These are phyloP conservation scores for Loripinus fragilis DNA, from an alignment of 2,888 invertebrate genomes.

Conservation along the genomic window DNA sequence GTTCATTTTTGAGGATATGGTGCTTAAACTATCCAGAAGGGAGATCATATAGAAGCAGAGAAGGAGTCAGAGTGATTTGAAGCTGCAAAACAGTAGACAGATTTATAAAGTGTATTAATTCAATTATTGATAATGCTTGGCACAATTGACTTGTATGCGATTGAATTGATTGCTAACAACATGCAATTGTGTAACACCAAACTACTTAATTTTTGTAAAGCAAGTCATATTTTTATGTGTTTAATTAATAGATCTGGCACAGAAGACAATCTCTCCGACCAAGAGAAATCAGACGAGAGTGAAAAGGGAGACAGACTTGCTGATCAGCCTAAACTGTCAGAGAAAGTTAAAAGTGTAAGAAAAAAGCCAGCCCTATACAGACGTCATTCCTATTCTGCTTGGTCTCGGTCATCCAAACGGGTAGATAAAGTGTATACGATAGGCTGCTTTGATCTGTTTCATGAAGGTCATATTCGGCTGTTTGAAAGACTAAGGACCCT, in stretches of 20 bases:
- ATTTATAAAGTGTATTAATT: too few species aligned
- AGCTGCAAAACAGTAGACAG: too few species aligned
- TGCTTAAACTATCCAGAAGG: too few species aligned
- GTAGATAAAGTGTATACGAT: constrained; percentile 76
- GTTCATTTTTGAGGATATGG: too few species aligned
- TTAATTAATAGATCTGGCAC: constrained; percentile 6
- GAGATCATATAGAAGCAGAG: too few species aligned
- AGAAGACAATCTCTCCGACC: constrained; percentile 5
- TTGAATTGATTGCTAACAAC: too few species aligned
- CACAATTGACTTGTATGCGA: too few species aligned
- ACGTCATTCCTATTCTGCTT: constrained; percentile 43
- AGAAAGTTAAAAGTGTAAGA: not conserved
- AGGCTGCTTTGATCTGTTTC: constrained; percentile 80
- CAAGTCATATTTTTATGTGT: too few species aligned
- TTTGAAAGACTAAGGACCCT: constrained; percentile 69
- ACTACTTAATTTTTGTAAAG: too few species aligned
- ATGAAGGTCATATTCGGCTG: constrained; percentile 73
- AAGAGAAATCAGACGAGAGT: constrained; percentile 12
- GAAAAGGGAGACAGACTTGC: not conserved
- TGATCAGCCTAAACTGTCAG: not conserved
- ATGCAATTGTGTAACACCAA: too few species aligned
- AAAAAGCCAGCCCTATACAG: not conserved
- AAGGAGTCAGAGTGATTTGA: too few species aligned
- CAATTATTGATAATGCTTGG: too few species aligned
- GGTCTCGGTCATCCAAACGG: constrained; percentile 39